A percentile compares a stretch with the other conserved stretches of the same genome.
Conservation (phyloP, 2,113 vertebrate genomes). For the Sinocyclocheilus maitianheensis region DNA sequence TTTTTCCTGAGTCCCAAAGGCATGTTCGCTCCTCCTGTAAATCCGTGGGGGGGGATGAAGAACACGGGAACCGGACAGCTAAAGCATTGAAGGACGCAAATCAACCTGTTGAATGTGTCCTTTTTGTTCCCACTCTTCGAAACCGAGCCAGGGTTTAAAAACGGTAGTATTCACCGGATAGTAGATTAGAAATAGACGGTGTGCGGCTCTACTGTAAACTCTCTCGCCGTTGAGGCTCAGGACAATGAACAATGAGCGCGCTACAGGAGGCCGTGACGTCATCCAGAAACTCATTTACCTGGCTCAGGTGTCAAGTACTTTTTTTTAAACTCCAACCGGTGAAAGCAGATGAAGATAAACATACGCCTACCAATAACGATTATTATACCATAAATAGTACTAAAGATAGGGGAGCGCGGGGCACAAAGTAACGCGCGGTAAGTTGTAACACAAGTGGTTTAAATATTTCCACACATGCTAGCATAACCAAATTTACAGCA, state of each 20-base stretch:
- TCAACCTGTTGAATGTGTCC: conserved; percentile 65
- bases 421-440: too few relatives aligned
- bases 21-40: conserved; percentile 73
- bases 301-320: conserved; percentile 50
- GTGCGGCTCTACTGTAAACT: conserved; percentile 50
- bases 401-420: not conserved
- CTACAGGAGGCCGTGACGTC: conserved; percentile 52
- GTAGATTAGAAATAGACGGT: conserved; percentile 42
- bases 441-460: too few relatives aligned
- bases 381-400: not conserved
- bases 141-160: not conserved
- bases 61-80: conserved; percentile 32
- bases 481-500: too few relatives aligned
- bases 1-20: conserved; percentile 84
- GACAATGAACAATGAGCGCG: conserved; percentile 73
- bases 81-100: conserved; percentile 64
- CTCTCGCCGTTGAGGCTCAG: conserved; percentile 55
- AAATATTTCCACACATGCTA: too few relatives aligned
- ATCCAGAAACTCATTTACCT: conserved; percentile 59
- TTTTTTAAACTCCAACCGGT: not conserved
- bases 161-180: not conserved
- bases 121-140: conserved; percentile 51
- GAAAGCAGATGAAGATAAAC: not conserved
- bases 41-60: conserved; percentile 36
- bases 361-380: not conserved